Conservation (phyloP, 2,888 invertebrate species). For the Gandaritis pyraliata region DNA sequence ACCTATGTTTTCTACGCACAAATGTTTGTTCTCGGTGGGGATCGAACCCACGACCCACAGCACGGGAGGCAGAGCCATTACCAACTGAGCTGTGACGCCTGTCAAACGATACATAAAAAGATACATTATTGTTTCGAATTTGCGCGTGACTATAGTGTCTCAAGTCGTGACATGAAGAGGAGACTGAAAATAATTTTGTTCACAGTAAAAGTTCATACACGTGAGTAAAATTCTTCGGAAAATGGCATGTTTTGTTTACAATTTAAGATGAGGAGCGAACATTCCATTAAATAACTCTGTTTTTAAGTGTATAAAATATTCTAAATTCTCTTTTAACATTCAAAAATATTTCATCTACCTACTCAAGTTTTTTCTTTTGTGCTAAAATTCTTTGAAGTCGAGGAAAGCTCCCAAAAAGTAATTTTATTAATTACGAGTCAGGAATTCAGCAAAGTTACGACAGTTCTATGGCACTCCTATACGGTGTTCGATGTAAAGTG, state of each 20-base stretch:
- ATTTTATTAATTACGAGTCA: slow-evolving; percentile 85
- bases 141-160: too few species aligned
- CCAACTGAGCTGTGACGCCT: too few species aligned
- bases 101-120: too few species aligned
- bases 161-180: too few species aligned
- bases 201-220: too few species aligned
- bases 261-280: slow-evolving; percentile 7
- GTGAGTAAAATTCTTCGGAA: too few species aligned
- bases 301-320: slow-evolving; percentile 73
- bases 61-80: too few species aligned
- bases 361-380: slow-evolving; percentile 84
- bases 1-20: too few species aligned
- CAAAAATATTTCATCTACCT: slow-evolving; percentile 83
- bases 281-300: slow-evolving; percentile 31
- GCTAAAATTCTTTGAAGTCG: slow-evolving; percentile 83
- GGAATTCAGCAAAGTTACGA: slow-evolving; percentile 81
- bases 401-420: slow-evolving; percentile 83
- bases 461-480: slow-evolving; percentile 8
- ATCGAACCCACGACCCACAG: too few species aligned
- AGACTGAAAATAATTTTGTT: too few species aligned
- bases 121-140: too few species aligned
- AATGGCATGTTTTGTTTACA: background rate
- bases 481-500: background rate
- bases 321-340: slow-evolving; percentile 80
- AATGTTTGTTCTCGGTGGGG: too few species aligned